Evolutionary conservation across 2,888 invertebrate species (phyloP).

Genomic region (Odontocerum albicorne): DNA sequence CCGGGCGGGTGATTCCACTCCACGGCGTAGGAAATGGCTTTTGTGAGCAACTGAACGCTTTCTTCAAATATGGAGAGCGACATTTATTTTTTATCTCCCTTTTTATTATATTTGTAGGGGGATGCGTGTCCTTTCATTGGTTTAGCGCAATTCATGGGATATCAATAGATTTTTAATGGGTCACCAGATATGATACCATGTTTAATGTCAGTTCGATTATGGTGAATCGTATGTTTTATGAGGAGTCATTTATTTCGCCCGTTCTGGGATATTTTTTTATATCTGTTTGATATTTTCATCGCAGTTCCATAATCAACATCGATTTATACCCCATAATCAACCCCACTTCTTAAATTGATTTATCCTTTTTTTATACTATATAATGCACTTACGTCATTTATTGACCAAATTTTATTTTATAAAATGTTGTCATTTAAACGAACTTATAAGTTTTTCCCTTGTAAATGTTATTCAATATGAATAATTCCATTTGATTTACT

Average conservation of each 20-base stretch:
- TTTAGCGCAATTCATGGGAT: conserved; percentile 30
- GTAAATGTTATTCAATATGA: too few species aligned
- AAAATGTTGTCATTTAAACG: too few species aligned
- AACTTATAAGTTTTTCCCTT: too few species aligned
- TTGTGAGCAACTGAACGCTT: conserved; percentile 14
- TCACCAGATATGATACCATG: conserved; percentile 30
- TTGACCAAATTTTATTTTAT: too few species aligned
- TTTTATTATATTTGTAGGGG: conserved; percentile 24
- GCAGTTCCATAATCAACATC: too few species aligned
- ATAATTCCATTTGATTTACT: too few species aligned
- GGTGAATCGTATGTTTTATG: conserved; percentile 25
- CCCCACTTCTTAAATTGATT: too few species aligned
- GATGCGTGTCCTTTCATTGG: conserved; percentile 26
- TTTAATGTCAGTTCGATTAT: conserved; percentile 28
- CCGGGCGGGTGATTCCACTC: conserved; percentile 19
- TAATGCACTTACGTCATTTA: too few species aligned
- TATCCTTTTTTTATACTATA: too few species aligned
- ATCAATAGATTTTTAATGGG: conserved; percentile 36
- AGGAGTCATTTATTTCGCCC: conserved; percentile 5
- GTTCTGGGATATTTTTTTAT: not conserved
- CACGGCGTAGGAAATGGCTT: conserved; percentile 15
- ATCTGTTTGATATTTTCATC: not conserved
- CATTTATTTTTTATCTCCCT: conserved; percentile 31
- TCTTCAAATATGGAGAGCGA: conserved; percentile 29
- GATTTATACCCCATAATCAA: too few species aligned